Evolutionary conservation across 2,888 invertebrate genomes (phyloP), one percentile per base, ranked within the genome.

Genomic region (Heliconius ethilla): DNA sequence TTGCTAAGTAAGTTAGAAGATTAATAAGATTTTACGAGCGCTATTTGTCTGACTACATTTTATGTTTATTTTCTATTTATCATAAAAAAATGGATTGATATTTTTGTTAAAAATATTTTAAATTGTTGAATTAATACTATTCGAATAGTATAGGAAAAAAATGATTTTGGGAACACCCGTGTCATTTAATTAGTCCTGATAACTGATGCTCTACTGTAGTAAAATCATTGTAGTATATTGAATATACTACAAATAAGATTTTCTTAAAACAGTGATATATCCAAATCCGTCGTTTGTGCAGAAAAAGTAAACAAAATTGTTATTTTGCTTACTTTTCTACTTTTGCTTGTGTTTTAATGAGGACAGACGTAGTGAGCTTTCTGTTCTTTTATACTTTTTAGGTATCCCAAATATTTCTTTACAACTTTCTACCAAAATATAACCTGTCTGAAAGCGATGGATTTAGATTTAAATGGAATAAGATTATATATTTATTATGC

Each of bases 321-420:
- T 29, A 29, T 29, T 29, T 29, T 29, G 29, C 29, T 29, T 29
- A 29, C 29, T 29, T 29, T 29, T 29, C 29, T 29, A 29, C 29
- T 29, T 29, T 29, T 29, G 29, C 29, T 29, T 2, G 29, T 5
- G 9, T 69, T 69, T 69, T 69, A 69, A 69, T 69, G 69, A 69
- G 40, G 69, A 40, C 40, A 69, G 69, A 45, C 25, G 7, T 69
- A 15, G 67, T 40, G 37, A 55, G 13, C 37, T 37, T n/a, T 37
- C 37, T 67, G 9, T 33, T 33, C 33, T 33, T 67, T 67, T 67
- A 40, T 67, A 67, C 15, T 67, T 25, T 40, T 67, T 67, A 69
- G 25, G 40, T 25, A 40, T 22, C 40, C 40, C 18, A 69, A 69
- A 69, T 45, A 40, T 40, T 40, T 40, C 40, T 25, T 67, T n/a